Evolutionary conservation across 92 coral and sea anemone genomes (phyloP).

Genomic region (Montipora capitata): DNA sequence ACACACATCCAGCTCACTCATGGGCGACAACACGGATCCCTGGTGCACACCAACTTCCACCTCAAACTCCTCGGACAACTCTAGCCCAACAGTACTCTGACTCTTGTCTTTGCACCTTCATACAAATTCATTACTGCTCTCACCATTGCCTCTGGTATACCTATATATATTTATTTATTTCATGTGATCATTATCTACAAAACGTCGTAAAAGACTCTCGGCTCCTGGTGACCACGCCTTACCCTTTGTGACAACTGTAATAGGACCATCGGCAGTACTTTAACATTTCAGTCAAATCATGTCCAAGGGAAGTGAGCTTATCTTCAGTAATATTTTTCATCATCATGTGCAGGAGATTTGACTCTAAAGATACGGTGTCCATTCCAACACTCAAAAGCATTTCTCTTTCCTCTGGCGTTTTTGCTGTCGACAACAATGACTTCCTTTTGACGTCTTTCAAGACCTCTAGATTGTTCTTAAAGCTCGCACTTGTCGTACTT

Average conservation of each 20-base stretch:
- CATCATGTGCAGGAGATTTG: conserved; percentile 19
- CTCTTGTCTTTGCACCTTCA: no score
- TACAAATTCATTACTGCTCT: no score
- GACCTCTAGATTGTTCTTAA: neutral
- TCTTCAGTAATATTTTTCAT: conserved; percentile 43
- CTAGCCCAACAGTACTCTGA: no score
- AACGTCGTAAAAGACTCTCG: no score
- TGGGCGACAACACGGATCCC: no score
- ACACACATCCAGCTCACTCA: no score
- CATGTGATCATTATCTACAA: no score
- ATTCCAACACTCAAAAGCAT: conserved; percentile 41
- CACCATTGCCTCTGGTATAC: no score
- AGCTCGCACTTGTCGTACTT: neutral
- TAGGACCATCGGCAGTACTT: conserved; percentile 78
- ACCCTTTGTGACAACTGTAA: conserved; percentile 76
- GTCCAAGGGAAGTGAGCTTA: conserved; percentile 51
- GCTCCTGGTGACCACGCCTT: neutral
- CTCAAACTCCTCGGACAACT: no score
- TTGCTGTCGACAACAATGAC: conserved; percentile 33
- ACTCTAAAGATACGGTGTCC: conserved; percentile 40
- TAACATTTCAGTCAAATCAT: conserved; percentile 72
- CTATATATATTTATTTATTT: no score
- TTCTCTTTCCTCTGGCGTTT: conserved; percentile 22
- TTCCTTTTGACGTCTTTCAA: neutral
- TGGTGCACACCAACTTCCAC: no score